Percentiles rank a stretch among this genome's conserved stretches.
Evolutionary conservation across 2,888 invertebrate species (phyloP).

Genomic region (Synanthedon myopaeformis): DNA sequence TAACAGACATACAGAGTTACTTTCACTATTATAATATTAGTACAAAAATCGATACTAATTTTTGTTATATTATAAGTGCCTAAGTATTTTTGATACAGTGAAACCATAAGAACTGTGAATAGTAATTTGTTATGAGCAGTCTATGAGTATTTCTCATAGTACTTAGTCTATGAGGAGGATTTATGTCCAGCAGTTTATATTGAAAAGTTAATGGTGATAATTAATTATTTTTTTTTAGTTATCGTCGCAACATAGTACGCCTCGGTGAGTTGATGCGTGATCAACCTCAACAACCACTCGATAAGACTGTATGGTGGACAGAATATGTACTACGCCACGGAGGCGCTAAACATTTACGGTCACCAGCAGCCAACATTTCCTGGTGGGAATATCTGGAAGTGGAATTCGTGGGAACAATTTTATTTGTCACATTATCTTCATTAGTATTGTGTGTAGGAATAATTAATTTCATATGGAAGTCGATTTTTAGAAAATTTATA

Average conservation of each 20-base stretch:
- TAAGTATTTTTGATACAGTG: no score
- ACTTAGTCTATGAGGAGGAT: no score
- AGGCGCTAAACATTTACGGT: constrained; percentile 40
- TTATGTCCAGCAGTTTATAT: no score
- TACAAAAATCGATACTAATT: no score
- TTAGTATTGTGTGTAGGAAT: background rate
- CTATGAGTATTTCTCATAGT: no score
- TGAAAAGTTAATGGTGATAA: no score
- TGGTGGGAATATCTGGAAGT: constrained; percentile 22
- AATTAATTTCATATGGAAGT: background rate
- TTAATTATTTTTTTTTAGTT: constrained; percentile 8
- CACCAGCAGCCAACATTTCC: constrained; percentile 28
- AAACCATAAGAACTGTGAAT: no score
- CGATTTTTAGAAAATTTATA: background rate
- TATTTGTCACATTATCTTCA: background rate
- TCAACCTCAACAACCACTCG: constrained; percentile 15
- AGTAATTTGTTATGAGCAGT: no score
- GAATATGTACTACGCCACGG: constrained; percentile 50
- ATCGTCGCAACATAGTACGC: constrained; percentile 15
- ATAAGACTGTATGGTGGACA: constrained; percentile 57
- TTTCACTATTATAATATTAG: no score
- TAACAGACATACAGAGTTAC: no score
- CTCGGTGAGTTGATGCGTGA: constrained; percentile 12
- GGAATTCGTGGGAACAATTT: constrained; percentile 11
- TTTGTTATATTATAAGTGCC: no score